A percentile compares a stretch with the other conserved stretches of the same genome.
phyloP scores from a whole-genome alignment of 2,113 vertebrate species.

The Propithecus coquereli region DNA sequence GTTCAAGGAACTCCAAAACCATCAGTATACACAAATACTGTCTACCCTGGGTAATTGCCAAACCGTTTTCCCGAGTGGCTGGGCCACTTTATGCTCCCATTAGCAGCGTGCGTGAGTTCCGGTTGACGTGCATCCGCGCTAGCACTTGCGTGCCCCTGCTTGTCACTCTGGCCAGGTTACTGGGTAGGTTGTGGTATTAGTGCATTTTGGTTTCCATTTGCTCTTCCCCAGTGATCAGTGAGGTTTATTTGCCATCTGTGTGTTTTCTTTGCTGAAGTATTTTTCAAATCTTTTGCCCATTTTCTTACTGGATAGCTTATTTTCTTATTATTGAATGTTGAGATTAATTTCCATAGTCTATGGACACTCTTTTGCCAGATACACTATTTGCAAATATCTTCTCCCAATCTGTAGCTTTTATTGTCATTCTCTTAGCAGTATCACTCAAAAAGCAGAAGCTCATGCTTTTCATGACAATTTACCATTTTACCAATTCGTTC shows the following conservation, averaged over 20 bases:
- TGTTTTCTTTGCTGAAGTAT: neutral
- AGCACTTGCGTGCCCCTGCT: fast-evolving
- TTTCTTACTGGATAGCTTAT: neutral
- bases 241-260: neutral
- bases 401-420: neutral
- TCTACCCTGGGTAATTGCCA: neutral
- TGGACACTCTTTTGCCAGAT: too few species aligned
- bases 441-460: neutral
- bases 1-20: neutral
- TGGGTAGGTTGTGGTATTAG: neutral
- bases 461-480: too few species aligned
- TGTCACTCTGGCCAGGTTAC: fast-evolving
- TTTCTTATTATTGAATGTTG: neutral
- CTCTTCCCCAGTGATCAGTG: neutral
- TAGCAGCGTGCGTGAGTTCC: fast-evolving
- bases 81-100: fast-evolving
- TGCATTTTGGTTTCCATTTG: neutral
- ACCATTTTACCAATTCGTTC: neutral
- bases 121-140: fast-evolving
- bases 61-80: neutral
- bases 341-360: neutral
- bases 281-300: neutral
- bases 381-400: too few species aligned
- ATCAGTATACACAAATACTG: neutral
- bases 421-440: neutral